A percentile compares a stretch with the other conserved stretches of the same genome.
Conservation (phyloP, 1,140 invertebrate genomes). For the Thaumetopoea pityocampa region DNA sequence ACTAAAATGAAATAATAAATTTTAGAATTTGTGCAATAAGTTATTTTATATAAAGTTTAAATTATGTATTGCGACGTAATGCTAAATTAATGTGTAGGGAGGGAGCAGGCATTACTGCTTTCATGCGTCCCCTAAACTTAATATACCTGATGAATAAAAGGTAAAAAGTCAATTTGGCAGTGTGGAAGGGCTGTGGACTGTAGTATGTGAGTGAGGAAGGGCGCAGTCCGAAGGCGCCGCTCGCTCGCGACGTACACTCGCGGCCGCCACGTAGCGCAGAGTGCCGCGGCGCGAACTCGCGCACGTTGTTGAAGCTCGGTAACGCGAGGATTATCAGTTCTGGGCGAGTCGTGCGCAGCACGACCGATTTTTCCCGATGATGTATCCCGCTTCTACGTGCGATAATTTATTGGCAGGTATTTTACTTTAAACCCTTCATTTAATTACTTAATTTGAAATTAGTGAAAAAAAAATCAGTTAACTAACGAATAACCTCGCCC, state of each 20-base stretch:
- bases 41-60: conserved; percentile 13
- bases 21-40: conserved; percentile 2
- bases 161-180: conserved; percentile 72
- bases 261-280: conserved; percentile 30
- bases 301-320: conserved; percentile 26
- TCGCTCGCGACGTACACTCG: conserved; percentile 38
- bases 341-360: conserved; percentile 17
- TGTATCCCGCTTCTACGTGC: conserved; percentile 63
- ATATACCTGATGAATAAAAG: conserved; percentile 71
- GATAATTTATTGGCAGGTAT: conserved; percentile 55
- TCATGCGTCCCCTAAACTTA: conserved; percentile 60
- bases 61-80: conserved; percentile 4
- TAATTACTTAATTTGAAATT: too few relatives aligned
- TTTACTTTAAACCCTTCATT: conserved; percentile 11
- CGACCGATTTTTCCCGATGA: conserved; percentile 27
- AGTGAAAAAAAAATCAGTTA: too few relatives aligned
- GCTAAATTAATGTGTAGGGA: conserved; percentile 26
- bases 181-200: conserved; percentile 65
- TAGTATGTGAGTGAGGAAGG: conserved; percentile 71
- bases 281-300: conserved; percentile 20
- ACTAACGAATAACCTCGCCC: too few relatives aligned
- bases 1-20: conserved; percentile 3
- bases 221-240: conserved; percentile 51
- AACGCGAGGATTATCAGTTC: conserved; percentile 27
- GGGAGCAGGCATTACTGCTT: conserved; percentile 41